Conservation (phyloP, 2,113 vertebrate species). For the Clarias gariepinus region DNA sequence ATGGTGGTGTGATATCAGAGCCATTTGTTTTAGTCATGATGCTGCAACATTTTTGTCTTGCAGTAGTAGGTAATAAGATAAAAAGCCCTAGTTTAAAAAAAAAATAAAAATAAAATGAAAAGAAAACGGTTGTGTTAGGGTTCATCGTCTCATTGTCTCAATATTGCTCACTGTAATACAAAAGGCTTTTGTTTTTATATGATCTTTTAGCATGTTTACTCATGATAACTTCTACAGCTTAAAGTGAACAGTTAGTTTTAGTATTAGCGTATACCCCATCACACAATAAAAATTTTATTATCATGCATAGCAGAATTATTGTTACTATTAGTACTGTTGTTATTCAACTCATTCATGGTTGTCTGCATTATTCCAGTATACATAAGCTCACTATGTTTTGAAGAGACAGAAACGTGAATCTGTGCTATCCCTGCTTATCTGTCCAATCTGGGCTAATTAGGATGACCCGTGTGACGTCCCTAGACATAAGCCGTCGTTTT, state of each 20-base stretch:
- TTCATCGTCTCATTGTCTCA: background rate
- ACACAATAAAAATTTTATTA: background rate
- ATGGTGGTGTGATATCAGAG: background rate
- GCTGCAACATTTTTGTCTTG: background rate
- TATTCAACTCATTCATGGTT: background rate
- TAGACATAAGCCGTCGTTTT: background rate
- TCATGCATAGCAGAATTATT: background rate
- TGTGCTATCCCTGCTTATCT: slow-evolving; percentile 2
- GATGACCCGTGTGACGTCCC: background rate
- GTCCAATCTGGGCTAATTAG: background rate
- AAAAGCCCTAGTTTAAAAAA: background rate
- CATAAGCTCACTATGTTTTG: background rate
- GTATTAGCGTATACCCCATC: background rate
- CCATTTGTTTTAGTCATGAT: background rate
- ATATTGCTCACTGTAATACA: background rate
- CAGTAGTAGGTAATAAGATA: background rate
- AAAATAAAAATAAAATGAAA: no score
- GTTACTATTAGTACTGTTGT: background rate
- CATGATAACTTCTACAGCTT: background rate
- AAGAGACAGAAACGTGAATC: background rate
- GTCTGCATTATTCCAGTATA: no score
- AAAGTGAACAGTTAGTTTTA: background rate
- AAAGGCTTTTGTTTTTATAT: background rate
- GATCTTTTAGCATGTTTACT: background rate
- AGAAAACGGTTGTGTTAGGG: background rate